Evolutionary conservation across 2,113 vertebrate species (phyloP).

Genomic region (Nothocercus julius): DNA sequence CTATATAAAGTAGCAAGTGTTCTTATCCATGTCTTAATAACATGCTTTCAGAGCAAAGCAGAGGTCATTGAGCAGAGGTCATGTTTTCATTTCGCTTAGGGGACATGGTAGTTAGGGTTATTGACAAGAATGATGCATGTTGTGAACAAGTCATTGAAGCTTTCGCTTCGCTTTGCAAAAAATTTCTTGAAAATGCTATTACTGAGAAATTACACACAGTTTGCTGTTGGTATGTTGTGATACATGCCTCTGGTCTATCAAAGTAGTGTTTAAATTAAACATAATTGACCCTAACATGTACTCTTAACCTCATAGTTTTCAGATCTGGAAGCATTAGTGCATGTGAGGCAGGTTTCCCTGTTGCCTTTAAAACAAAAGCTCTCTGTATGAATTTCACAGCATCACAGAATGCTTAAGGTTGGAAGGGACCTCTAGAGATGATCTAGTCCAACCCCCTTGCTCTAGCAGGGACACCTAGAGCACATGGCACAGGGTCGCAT

Average conservation of each 20-base stretch:
- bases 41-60: not conserved
- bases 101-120: not conserved
- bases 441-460: no score
- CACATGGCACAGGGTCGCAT: no score
- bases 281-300: not conserved
- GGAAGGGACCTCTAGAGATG: no score
- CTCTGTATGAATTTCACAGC: not conserved
- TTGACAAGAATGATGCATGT: not conserved
- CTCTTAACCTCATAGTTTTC: not conserved
- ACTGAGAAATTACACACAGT: not conserved
- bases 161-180: not conserved
- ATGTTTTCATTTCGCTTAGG: not conserved
- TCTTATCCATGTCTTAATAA: not conserved
- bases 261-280: constrained; percentile 10
- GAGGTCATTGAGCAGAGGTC: not conserved
- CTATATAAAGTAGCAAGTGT: not conserved
- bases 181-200: not conserved
- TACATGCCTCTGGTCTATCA: not conserved
- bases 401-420: no score
- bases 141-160: not conserved
- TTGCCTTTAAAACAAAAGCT: not conserved
- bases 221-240: not conserved
- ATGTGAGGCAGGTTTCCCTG: not conserved
- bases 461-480: no score
- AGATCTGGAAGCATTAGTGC: not conserved